A percentile compares a stretch with the other conserved stretches of the same genome.
Conservation (phyloP, 2,888 invertebrate genomes). For the Melieria picta region DNA sequence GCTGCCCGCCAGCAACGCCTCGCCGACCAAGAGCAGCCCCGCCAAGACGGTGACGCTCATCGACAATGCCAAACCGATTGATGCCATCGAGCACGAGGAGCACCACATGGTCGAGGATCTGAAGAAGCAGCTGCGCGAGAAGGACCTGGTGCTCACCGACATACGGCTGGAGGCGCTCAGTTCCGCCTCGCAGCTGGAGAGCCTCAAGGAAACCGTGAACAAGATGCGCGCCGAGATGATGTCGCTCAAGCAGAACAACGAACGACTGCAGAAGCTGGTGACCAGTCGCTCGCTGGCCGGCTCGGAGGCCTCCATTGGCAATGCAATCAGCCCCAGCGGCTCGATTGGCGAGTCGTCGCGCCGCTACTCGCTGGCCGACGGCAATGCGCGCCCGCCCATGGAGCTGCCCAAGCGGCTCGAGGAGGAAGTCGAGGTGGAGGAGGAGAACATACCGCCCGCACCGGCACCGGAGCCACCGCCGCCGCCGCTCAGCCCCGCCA, state of each 20-base stretch:
- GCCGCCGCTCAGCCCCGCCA: conserved; percentile 62
- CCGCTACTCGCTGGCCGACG: conserved; percentile 72
- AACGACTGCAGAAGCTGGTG: conserved; percentile 89
- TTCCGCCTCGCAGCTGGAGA: conserved; percentile 96
- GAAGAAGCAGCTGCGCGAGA: conserved; percentile 92
- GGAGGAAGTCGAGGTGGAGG: conserved; percentile 65
- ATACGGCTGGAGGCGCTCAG: conserved; percentile 95
- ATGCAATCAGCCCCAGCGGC: conserved; percentile 65
- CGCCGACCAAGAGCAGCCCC: conserved; percentile 64
- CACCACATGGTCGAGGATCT: conserved; percentile 78
- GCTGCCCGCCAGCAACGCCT: conserved; percentile 55
- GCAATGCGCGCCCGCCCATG: conserved; percentile 65
- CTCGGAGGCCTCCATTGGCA: conserved; percentile 71
- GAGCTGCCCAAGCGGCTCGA: conserved; percentile 64
- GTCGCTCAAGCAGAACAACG: conserved; percentile 95
- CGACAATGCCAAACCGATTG: conserved; percentile 66
- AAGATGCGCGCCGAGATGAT: conserved; percentile 97
- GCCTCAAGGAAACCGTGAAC: conserved; percentile 94
- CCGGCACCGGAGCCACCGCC: conserved; percentile 66
- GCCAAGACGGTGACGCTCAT: conserved; percentile 67
- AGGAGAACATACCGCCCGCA: conserved; percentile 61
- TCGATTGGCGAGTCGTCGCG: conserved; percentile 70
- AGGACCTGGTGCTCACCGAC: conserved; percentile 95
- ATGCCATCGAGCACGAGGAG: conserved; percentile 63
- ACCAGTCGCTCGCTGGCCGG: conserved; percentile 73